Evolutionary conservation across 2,113 vertebrate genomes (phyloP), one percentile per base, ranked within the genome.

Genomic region (Varanus salvator): DNA sequence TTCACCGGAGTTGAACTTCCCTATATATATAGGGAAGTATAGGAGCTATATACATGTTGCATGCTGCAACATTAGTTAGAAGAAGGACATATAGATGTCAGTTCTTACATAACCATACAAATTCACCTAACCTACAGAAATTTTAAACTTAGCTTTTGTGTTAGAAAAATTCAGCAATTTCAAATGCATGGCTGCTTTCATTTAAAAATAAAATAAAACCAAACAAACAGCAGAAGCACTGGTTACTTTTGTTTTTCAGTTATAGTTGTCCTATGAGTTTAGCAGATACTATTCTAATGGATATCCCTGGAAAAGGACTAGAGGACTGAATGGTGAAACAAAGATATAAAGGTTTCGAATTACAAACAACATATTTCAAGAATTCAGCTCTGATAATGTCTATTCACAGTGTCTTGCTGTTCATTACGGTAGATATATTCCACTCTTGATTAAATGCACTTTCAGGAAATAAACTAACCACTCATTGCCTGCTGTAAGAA

Each of bases 331-430:
- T 94, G 71, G 89, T 90, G 89, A 84, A 94, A 95, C 89, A 94
- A 95, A 96, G 93, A 93, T 57, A 74, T 92, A 88, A 95, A 94
- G 90, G 93, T 95, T 95, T 94, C 94, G 94, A 93, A 94, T 96
- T 95, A 94, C 74, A 95, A 92, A 84, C 87, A 89, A 74, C 91
- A 83, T 90, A 93, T 80, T 84, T 60, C 74, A 90, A 86, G 84
- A 94, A 91, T 87, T 92, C 88, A 76, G 90, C 89, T 50, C 93
- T 96, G 94, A 92, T 92, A 92, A 87, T 31, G 38, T 89, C 91
- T 94, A 68, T 82, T 91, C 57, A 48, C 85, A 90, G 75, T 82
- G 86, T 27, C 90, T 90, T 93, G 89, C 91, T 91, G 94, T 94
- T 95, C 91, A 85, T 95, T 93, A 91, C 71, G 23, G 64, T 27